Conservation (phyloP, 1,140 invertebrate genomes). For the Heliconius hewitsoni region DNA sequence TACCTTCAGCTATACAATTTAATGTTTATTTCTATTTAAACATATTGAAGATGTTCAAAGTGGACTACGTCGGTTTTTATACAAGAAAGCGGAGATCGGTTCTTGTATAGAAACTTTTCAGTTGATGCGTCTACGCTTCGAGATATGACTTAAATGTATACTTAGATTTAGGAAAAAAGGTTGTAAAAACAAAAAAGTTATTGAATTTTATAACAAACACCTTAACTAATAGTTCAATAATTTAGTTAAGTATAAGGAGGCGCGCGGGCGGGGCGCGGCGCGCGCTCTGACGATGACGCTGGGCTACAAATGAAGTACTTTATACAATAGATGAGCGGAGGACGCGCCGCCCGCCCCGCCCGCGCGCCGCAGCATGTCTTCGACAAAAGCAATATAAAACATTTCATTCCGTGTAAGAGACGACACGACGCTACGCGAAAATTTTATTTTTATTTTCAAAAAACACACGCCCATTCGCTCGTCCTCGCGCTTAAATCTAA, state of each 20-base stretch:
- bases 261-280: conserved; percentile 49
- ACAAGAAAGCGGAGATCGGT: conserved; percentile 59
- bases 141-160: conserved; percentile 80
- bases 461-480: conserved; percentile 79
- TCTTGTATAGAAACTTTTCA: conserved; percentile 67
- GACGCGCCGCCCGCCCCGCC: conserved; percentile 49
- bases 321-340: conserved; percentile 61
- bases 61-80: conserved; percentile 71
- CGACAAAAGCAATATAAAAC: conserved; percentile 79
- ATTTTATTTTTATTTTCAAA: conserved; percentile 70
- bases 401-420: conserved; percentile 78
- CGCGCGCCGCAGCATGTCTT: conserved; percentile 61
- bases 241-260: conserved; percentile 66
- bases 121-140: conserved; percentile 74
- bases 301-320: conserved; percentile 69
- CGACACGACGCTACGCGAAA: conserved; percentile 79
- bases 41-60: conserved; percentile 79
- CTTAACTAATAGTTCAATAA: conserved; percentile 80
- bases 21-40: conserved; percentile 80
- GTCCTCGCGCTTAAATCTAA: conserved; percentile 79
- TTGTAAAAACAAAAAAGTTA: conserved; percentile 80
- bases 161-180: conserved; percentile 79
- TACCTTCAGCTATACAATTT: conserved; percentile 81
- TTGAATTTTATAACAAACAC: conserved; percentile 81
- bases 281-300: conserved; percentile 47